Conservation (phyloP, 1,140 invertebrate species). For the Cyclina sinensis region DNA sequence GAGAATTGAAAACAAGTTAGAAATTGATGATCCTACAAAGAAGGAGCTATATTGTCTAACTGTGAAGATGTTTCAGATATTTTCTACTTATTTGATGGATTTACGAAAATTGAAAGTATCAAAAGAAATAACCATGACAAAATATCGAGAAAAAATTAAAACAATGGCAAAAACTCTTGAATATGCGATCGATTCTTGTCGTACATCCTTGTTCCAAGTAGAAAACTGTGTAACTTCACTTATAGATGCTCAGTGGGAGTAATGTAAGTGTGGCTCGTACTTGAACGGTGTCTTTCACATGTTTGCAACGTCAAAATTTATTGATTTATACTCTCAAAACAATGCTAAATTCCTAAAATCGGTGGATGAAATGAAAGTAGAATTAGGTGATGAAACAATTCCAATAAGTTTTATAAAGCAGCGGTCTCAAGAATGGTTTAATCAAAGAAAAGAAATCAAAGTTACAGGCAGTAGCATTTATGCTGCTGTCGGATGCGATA, state of each 20-base stretch:
- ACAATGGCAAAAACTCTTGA: slow-evolving; percentile 29
- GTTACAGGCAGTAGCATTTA: slow-evolving; percentile 65
- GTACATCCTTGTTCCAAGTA: background rate
- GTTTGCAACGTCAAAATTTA: background rate
- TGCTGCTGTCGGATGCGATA: slow-evolving; percentile 38
- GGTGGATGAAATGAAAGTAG: background rate
- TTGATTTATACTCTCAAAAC: background rate
- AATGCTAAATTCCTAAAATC: background rate
- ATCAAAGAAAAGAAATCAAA: slow-evolving; percentile 23
- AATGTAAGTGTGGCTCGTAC: background rate
- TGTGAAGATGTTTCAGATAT: too few relatives aligned
- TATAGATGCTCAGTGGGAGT: background rate
- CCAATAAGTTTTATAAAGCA: slow-evolving; percentile 49
- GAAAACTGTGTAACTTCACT: slow-evolving; percentile 9
- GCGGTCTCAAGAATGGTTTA: slow-evolving; percentile 52
- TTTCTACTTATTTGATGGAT: background rate
- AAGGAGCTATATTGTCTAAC: too few relatives aligned
- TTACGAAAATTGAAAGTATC: background rate
- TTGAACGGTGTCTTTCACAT: background rate
- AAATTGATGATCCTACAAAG: too few relatives aligned
- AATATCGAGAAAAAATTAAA: background rate
- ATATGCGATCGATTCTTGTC: background rate
- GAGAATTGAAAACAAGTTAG: background rate
- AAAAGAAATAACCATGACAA: background rate
- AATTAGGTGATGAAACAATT: background rate